Conservation (phyloP, 2,797 vertebrate genomes). For the Apodemus agrarius region DNA sequence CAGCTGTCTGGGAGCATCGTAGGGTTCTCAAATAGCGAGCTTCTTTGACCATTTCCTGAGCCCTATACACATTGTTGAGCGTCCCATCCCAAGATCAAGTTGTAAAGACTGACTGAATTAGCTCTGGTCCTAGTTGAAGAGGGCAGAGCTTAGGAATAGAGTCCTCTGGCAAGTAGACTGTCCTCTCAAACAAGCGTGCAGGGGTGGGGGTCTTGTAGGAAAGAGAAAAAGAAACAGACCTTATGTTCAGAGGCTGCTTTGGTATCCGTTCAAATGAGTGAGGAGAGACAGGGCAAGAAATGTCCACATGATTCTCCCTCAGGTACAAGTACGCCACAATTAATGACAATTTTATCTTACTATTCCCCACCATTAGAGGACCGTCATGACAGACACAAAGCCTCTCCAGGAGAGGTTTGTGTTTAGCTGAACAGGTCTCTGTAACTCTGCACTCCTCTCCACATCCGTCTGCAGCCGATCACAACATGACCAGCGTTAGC, state of each 20-base stretch:
- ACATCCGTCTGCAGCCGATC: slow-evolving; percentile 1
- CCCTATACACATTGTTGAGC: background rate
- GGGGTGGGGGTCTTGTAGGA: background rate
- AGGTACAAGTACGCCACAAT: background rate
- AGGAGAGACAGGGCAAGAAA: background rate
- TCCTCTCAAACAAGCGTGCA: background rate
- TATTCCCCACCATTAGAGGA: background rate
- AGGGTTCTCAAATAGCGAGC: background rate
- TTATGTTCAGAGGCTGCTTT: background rate
- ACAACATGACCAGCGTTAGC: background rate
- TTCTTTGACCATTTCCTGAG: background rate
- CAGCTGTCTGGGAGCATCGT: background rate
- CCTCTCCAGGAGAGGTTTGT: background rate
- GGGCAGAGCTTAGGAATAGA: background rate
- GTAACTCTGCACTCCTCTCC: background rate
- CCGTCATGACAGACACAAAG: background rate
- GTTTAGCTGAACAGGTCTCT: slow-evolving; percentile 20
- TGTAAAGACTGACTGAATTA: background rate
- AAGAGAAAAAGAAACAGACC: slow-evolving; percentile 36
- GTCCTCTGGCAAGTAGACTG: background rate
- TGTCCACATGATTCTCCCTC: slow-evolving; percentile 3
- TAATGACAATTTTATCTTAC: background rate
- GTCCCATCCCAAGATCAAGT: background rate
- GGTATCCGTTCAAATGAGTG: background rate
- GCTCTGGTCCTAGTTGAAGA: background rate